phyloP scores from a whole-genome alignment of 2,113 vertebrate species.

The Rhynchomys soricoides region DNA sequence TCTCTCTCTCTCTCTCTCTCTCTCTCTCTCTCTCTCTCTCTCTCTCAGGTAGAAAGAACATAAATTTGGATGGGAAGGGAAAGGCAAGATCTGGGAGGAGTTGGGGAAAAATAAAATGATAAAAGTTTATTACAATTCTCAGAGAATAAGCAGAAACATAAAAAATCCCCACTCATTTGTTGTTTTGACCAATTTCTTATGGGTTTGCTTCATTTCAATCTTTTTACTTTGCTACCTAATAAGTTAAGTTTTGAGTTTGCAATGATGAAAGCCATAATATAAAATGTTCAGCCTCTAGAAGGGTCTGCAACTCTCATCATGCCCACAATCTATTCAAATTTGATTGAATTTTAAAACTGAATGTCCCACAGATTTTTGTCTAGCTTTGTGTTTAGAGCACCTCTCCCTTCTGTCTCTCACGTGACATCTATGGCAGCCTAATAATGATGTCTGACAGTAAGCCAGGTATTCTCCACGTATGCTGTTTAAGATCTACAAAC shows the following conservation, averaged over 20 bases:
- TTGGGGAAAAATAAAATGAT: background rate
- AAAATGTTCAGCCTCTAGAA: background rate
- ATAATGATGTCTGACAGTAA: background rate
- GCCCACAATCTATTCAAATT: background rate
- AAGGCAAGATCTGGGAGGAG: background rate
- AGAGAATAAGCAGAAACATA: background rate
- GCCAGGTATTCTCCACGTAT: background rate
- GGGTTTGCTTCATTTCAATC: background rate
- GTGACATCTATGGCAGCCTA: background rate
- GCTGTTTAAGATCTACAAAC: slow-evolving; percentile 5
- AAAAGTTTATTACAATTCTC: background rate
- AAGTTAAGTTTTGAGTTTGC: background rate
- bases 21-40: background rate
- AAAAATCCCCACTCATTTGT: background rate
- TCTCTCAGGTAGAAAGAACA: background rate
- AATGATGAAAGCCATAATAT: background rate
- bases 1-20: background rate
- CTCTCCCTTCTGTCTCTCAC: background rate
- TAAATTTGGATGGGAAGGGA: background rate
- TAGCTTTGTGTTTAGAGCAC: background rate
- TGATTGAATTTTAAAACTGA: background rate
- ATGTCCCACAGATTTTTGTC: background rate
- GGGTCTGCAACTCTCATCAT: background rate
- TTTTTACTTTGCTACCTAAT: background rate
- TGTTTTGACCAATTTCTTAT: background rate